Evolutionary conservation across 53 echinoderm and acorn worm species (phyloP).

Genomic region (Hippasteria phrygiana): DNA sequence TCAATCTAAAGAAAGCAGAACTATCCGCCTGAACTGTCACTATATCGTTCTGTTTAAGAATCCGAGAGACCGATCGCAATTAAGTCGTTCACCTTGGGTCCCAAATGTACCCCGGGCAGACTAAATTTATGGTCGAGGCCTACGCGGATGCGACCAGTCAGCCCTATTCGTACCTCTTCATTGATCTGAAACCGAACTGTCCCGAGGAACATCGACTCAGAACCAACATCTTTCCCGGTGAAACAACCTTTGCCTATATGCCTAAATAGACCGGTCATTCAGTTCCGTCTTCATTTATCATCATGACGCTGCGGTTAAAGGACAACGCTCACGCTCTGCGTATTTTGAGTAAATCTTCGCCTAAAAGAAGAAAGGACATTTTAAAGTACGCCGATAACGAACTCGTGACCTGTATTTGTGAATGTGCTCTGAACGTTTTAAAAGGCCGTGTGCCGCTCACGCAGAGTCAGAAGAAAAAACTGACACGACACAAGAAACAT

Average conservation of each 20-base stretch:
- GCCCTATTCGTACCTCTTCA: too few species aligned
- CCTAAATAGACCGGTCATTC: constrained; percentile 2
- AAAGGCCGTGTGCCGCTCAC: too few species aligned
- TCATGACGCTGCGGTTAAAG: constrained; percentile 29
- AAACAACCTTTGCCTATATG: constrained; percentile 21
- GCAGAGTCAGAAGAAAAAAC: too few species aligned
- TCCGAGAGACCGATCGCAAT: constrained; percentile 75
- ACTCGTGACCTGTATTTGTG: too few species aligned
- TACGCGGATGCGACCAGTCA: too few species aligned
- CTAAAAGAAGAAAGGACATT: constrained; percentile 27
- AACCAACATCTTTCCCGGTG: constrained; percentile 34
- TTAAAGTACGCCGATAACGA: constrained; percentile 22
- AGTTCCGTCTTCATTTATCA: background rate
- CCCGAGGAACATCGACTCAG: constrained; percentile 23
- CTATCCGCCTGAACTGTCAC: too few species aligned
- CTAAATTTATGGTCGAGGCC: too few species aligned
- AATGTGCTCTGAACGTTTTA: too few species aligned
- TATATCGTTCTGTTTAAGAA: constrained; percentile 80
- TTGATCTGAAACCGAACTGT: constrained; percentile 51
- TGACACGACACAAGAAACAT: too few species aligned
- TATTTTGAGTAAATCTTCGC: constrained; percentile 60
- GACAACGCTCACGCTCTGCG: constrained; percentile 52
- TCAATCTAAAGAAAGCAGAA: too few species aligned
- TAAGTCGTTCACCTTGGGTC: constrained; percentile 71
- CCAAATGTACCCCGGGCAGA: too few species aligned